Evolutionary conservation across 53 echinoderm and acorn worm species (phyloP), one percentile per base, ranked within the genome.

Genomic region (Hippasteria phrygiana): DNA sequence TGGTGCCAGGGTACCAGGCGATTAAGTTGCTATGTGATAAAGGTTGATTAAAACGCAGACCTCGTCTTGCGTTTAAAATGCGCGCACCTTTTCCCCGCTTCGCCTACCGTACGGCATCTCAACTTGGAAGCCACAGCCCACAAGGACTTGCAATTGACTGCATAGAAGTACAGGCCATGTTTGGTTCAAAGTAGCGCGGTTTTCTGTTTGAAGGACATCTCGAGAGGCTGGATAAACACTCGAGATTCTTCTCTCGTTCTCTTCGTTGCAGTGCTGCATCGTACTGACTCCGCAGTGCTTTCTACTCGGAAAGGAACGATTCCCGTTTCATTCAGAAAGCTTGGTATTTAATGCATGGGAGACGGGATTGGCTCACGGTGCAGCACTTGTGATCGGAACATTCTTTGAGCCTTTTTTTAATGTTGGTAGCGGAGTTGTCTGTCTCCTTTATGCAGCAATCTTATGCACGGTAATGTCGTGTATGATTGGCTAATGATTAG

Each of bases 171-270:
- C 0, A 13, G 28, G 67, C 34, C n/a, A 34, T 66, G 33, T 12
- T 31, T 66, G 47, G 47, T 47, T 6, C 47, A 6, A 35, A 33
- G 67, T 33, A 35, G 34, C 11, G 67, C 34, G 34, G 67, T 35
- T 36, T n/a, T 66, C 67, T 35, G 34, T 33, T 66, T 66, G 67
- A 32, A 66, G 67, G 35, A 36, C 67, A 66, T 35, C 14, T 66
- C 67, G 26, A 66, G 35, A 35, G 67, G 67, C 32, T 66, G 67
- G 35, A 66, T 35, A 66, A 66, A 66, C 67, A 66, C 34, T 66
- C 32, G 35, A 35, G 67, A 66, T 34, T 35, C 34, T 66, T 66
- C 67, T 59, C 7, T 26, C 17, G 8, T 35, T 66, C 35, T 0
- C 10, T 35, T 66, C 62, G 32, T 26, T 34, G 34, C 33, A 16